Evolutionary conservation across 2,888 invertebrate species (phyloP), one percentile per base, ranked within the genome.

Genomic region (Protophormia terraenovae): DNA sequence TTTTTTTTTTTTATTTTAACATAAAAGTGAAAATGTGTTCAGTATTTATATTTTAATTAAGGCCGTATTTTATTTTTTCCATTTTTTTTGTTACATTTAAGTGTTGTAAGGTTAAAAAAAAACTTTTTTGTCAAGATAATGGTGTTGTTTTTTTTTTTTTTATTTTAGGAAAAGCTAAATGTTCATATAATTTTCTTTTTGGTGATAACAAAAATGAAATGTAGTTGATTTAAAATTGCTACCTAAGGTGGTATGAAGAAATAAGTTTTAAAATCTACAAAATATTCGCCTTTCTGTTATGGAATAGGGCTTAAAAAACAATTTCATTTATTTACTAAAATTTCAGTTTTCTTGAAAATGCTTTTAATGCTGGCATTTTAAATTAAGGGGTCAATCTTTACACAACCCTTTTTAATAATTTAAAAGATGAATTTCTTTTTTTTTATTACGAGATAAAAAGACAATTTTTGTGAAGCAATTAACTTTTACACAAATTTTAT

Each of bases 31-130:
- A 72, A 78, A 16, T 67, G 47, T 69, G 69, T 84, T 78, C 32
- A 41, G 38, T 16, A 66, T 41, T 80, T 72, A 45, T 35, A 50
- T 67, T 84, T 71, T 80, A 84, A 84, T 84, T 84, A 76, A 72
- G 71, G 64, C 29, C 60, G 32, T 72, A 4, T 60, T 45, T 73
- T 67, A 16, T 5, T 22, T 72, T 75, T n/a, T n/a, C n/a, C n/a
- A n/a, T n/a, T n/a, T n/a, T n/a, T n/a, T n/a, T n/a, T n/a, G n/a
- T n/a, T n/a, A n/a, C n/a, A n/a, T n/a, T 22, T 16, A 47, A 47
- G 72, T n/a, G 22, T 38, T 67, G 1, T 24, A 60, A 72, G 71
- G 66, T 73, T 69, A 45, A 35, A 38, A 50, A 64, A 22, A 7
- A 7, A 2, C 16, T 55, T 58, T 29, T 55, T 41, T 10, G 50